These are phyloP conservation scores for Micropoecilia bifurca DNA, from an alignment of 2,797 vertebrate genomes.

Conservation along the genomic window DNA sequence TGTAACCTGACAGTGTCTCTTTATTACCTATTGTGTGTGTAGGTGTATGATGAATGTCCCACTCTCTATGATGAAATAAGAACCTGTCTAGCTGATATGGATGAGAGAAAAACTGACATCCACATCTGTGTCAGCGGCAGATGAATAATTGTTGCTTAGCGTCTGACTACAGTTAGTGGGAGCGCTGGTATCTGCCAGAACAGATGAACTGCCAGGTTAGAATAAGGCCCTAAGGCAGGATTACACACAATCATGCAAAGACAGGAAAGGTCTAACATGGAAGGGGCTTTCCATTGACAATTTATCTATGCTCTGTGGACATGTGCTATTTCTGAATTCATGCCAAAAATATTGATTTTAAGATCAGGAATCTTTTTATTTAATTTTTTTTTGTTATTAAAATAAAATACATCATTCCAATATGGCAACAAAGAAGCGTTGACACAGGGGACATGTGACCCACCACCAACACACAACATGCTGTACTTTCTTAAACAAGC, in stretches of 20 bases:
- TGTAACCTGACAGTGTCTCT: slow-evolving; percentile 6
- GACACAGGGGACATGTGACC: slow-evolving; percentile 39
- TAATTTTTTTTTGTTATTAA: slow-evolving; percentile 14
- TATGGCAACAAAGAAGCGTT: slow-evolving; percentile 37
- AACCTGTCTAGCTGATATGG: slow-evolving; percentile 31
- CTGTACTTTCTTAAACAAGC: slow-evolving; percentile 69
- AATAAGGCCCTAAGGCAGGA: slow-evolving; percentile 51
- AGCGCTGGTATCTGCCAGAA: slow-evolving; percentile 57
- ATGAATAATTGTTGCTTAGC: slow-evolving; percentile 51
- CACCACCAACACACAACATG: slow-evolving; percentile 54
- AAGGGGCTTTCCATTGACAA: slow-evolving; percentile 59
- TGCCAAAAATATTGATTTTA: slow-evolving; percentile 29
- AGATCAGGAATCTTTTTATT: slow-evolving; percentile 14
- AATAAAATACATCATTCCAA: slow-evolving; percentile 22
- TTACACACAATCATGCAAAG: slow-evolving; percentile 43
- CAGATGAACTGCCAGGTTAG: slow-evolving; percentile 64
- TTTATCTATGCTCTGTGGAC: slow-evolving; percentile 52
- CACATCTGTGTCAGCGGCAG: slow-evolving; percentile 33
- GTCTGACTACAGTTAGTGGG: slow-evolving; percentile 46
- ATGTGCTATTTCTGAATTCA: slow-evolving; percentile 52
- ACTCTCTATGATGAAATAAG: slow-evolving; percentile 13
- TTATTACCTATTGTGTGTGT: slow-evolving; percentile 12
- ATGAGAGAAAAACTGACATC: slow-evolving; percentile 42
- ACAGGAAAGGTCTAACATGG: slow-evolving; percentile 56
- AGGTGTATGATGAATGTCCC: slow-evolving; percentile 11